These are phyloP conservation scores for Apamea monoglypha DNA, from an alignment of 2,888 invertebrate species.

Conservation along the genomic window DNA sequence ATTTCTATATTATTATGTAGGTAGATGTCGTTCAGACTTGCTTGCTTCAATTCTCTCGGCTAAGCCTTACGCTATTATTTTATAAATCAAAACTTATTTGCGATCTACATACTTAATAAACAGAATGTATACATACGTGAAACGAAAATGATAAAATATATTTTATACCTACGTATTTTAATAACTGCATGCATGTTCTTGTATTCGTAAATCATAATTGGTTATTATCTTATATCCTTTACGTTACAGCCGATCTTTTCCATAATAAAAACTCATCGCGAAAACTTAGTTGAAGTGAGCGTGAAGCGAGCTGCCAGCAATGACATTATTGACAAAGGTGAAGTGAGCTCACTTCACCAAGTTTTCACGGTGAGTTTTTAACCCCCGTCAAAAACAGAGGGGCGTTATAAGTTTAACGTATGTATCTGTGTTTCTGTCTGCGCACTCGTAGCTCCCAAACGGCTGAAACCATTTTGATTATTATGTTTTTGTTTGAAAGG, in stretches of 20 bases:
- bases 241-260: background rate
- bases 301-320: too few relatives aligned
- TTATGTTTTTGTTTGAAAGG: background rate
- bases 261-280: background rate
- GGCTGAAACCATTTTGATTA: too few relatives aligned
- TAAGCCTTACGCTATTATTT: constrained; percentile 2
- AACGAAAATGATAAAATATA: background rate
- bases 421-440: background rate
- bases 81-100: constrained; percentile 7
- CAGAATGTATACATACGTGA: background rate
- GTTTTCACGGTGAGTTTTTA: background rate
- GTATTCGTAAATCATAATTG: background rate
- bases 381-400: background rate
- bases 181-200: background rate
- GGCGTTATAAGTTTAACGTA: background rate
- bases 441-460: too few relatives aligned
- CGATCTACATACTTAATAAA: background rate
- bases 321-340: too few relatives aligned
- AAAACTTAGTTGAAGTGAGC: background rate
- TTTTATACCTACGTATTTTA: background rate
- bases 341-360: too few relatives aligned
- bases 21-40: constrained; percentile 45
- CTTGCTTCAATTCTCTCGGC: constrained; percentile 43
- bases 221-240: background rate
- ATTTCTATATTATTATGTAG: constrained; percentile 3